Conservation (phyloP, 2,797 vertebrate species). For the Hafferia zeledoni region DNA sequence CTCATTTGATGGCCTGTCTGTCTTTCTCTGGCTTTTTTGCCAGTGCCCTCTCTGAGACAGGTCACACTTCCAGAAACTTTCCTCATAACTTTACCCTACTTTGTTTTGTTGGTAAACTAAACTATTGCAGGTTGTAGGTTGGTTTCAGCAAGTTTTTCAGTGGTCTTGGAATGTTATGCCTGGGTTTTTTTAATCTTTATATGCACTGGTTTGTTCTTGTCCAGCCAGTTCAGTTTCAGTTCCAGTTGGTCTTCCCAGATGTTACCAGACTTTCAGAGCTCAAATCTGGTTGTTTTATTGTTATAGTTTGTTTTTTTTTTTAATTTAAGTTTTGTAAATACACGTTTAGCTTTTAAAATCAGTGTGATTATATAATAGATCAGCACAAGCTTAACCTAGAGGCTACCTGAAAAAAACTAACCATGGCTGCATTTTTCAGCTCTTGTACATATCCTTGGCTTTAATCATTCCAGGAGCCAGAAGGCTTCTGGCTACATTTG, state of each 20-base stretch:
- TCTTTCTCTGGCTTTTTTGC: not conserved
- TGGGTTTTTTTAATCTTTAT: not conserved
- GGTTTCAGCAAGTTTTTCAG: not conserved
- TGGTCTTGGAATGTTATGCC: not conserved
- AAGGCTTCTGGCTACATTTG: constrained; percentile 8
- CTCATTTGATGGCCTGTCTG: not conserved
- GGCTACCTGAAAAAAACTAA: not conserved
- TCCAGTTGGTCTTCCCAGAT: not conserved
- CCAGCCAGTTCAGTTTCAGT: not conserved
- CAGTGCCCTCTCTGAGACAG: not conserved
- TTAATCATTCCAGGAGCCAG: constrained; percentile 3
- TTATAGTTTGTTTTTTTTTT: not conserved
- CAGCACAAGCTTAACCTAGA: constrained; percentile 36
- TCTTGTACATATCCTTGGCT: not conserved
- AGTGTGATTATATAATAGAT: constrained; percentile 18
- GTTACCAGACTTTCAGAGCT: not conserved
- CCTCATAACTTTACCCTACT: not conserved
- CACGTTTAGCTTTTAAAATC: constrained; percentile 22
- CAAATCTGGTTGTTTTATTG: not conserved
- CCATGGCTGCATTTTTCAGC: not conserved
- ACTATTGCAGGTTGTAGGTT: not conserved
- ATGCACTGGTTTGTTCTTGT: not conserved
- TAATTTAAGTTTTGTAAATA: constrained; percentile 28
- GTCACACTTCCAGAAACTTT: not conserved
- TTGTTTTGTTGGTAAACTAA: not conserved